These are phyloP conservation scores for Ruditapes philippinarum DNA, from an alignment of 1,140 invertebrate genomes.

Conservation along the genomic window DNA sequence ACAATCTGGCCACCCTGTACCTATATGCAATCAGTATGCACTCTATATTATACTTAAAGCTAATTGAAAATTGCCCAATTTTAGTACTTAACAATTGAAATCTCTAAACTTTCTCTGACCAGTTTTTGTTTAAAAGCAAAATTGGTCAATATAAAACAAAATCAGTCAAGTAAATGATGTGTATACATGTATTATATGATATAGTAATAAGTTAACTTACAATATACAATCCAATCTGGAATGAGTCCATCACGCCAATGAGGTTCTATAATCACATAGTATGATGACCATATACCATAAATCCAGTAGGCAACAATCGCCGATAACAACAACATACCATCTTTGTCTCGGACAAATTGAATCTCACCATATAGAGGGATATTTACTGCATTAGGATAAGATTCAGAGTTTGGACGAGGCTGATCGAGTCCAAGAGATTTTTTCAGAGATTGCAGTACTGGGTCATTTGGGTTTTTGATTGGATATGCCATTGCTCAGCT, in stretches of 20 bases:
- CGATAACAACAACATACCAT: conserved; percentile 40
- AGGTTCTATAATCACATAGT: conserved; percentile 57
- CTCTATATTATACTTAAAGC: no score
- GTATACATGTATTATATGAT: no score
- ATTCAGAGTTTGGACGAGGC: background rate
- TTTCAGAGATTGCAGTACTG: conserved; percentile 5
- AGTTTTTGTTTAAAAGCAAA: no score
- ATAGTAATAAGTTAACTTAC: no score
- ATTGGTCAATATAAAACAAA: no score
- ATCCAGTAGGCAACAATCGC: conserved; percentile 61
- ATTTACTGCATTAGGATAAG: conserved; percentile 13
- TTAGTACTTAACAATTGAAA: no score
- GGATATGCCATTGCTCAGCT: conserved; percentile 11
- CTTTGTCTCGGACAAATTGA: conserved; percentile 48
- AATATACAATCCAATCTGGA: conserved; percentile 28
- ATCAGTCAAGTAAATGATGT: no score
- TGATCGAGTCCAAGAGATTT: conserved; percentile 40
- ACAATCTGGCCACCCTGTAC: no score
- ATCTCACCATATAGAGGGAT: conserved; percentile 43
- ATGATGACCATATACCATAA: conserved; percentile 62
- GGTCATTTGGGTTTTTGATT: conserved; percentile 27
- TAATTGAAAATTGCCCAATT: no score
- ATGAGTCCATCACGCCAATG: conserved; percentile 52
- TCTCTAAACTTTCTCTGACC: no score
- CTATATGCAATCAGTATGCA: no score